Evolutionary conservation across 2,797 vertebrate genomes (phyloP), one percentile per base, ranked within the genome.

Genomic region (Hydrocynus forskahlii): DNA sequence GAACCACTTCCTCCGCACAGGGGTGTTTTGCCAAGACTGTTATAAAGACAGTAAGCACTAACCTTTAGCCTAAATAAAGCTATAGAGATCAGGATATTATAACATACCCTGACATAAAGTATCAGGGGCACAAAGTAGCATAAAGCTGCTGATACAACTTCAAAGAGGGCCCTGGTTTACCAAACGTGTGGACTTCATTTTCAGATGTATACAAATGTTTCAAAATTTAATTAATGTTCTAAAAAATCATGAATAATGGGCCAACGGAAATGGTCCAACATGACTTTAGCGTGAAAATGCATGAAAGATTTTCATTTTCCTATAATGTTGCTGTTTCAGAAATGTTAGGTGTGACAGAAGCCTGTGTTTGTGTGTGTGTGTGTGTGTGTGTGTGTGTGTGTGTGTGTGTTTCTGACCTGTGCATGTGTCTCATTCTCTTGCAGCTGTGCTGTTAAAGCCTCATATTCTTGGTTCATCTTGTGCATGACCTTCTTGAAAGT

Each of bases 391-490:
- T 71, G 5, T 75, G 52, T 25, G 64, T 70, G 23, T 62, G 43
- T 45, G 75, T 74, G 52, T 68, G 23, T 74, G 76, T 71, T 6
- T 75, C 43, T 21, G 63, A 99, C 97, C 96, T 99, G 97, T 75
- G 96, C 88, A 59, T 98, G 96, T 2, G 96, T 98, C 91, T 99
- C 97, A 10, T 97, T 97, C 71, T 99, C 97, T 68, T 97, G 93
- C 16, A 99, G 90, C 55, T 96, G 95, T 57, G 83, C 89, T 86
- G 95, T 97, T 55, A 96, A 86, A 7, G 79, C 82, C 76, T 98
- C 96, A 21, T 93, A 90, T 38, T 95, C 93, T 64, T 76, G 75
- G 60, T 94, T 96, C 87, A 95, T 91, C 10, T 90, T 91, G 62
- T 96, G 93, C 88, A 96, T 87, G 87, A 94, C 91, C 89, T 96